These are phyloP conservation scores for Melikaiella ostensackeni DNA, from an alignment of 2,888 invertebrate species.

Conservation along the genomic window DNA sequence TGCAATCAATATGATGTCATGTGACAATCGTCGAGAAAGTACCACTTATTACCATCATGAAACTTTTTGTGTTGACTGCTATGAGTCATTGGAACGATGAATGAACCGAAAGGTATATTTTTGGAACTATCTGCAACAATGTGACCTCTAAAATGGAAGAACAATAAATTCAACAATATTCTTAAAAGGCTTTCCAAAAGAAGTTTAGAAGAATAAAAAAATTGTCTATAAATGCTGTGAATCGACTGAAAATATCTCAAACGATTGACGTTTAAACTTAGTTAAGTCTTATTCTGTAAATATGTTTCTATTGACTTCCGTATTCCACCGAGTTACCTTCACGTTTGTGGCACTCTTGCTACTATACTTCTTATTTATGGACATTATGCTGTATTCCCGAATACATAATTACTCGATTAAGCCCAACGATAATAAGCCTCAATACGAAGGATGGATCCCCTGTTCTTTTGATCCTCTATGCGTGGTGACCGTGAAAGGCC, in stretches of 20 bases:
- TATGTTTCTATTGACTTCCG: constrained; percentile 43
- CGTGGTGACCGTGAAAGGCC: constrained; percentile 89
- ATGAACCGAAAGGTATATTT: neutral
- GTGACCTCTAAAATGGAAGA: neutral
- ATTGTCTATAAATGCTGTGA: too few relatives aligned
- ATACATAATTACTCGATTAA: constrained; percentile 85
- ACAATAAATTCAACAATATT: neutral
- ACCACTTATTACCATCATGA: neutral
- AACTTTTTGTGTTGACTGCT: neutral
- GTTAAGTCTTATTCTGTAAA: neutral
- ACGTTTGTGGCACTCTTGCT: constrained; percentile 77
- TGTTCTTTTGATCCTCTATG: constrained; percentile 87
- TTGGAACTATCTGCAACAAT: neutral
- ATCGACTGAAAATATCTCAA: neutral
- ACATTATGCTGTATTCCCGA: constrained; percentile 84
- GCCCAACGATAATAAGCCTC: constrained; percentile 75
- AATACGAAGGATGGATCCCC: constrained; percentile 79
- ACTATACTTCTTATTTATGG: constrained; percentile 85
- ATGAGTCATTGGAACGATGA: neutral
- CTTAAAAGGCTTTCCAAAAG: neutral
- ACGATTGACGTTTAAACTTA: neutral
- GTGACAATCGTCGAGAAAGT: neutral
- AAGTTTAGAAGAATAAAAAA: neutral
- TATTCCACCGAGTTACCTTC: constrained; percentile 77
- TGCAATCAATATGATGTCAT: neutral